Evolutionary conservation across 1,140 invertebrate species (phyloP).

Genomic region (Chironomus striatipennis): DNA sequence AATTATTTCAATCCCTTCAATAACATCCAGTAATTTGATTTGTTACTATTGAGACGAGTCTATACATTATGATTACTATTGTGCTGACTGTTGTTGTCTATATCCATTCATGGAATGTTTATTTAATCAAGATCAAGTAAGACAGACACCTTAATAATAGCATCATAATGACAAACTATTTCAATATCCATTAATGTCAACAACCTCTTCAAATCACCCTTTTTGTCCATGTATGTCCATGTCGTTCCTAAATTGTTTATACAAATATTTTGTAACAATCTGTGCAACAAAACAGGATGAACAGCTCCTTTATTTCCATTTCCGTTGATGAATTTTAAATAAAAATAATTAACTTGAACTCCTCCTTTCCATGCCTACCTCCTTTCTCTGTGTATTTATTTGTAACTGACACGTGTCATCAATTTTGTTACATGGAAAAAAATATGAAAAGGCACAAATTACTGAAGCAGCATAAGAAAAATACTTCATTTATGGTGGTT

Average conservation of each 20-base stretch:
- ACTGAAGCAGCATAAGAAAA: neutral
- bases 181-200: slow-evolving; percentile 3
- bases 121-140: slow-evolving; percentile 17
- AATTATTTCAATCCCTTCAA: neutral
- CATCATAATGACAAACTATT: neutral
- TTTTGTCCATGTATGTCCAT: neutral
- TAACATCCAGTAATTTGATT: neutral
- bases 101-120: neutral
- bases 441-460: neutral
- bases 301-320: neutral
- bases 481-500: slow-evolving; percentile 7
- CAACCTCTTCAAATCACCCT: neutral
- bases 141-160: slow-evolving; percentile 11
- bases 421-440: neutral
- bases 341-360: neutral
- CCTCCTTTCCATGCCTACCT: neutral
- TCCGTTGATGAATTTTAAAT: neutral
- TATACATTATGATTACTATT: no score
- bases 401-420: slow-evolving; percentile 17
- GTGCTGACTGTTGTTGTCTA: no score
- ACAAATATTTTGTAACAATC: neutral
- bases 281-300: neutral
- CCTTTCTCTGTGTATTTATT: no score
- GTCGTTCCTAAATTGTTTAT: no score
- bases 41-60: neutral